phyloP scores from a whole-genome alignment of 53 echinoderm and acorn worm species.

The Apostichopus leukothele region DNA sequence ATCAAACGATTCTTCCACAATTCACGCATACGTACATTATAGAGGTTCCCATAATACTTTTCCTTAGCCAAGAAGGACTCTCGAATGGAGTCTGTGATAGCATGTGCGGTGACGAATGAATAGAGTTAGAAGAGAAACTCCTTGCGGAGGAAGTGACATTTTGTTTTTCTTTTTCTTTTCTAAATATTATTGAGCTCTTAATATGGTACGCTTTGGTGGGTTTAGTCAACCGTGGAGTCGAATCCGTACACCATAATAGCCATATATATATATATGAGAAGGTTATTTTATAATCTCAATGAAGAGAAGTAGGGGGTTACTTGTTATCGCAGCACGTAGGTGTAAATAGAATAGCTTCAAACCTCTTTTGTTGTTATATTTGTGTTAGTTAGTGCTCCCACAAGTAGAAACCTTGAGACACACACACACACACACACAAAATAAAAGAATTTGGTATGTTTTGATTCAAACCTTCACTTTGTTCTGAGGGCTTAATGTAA shows the following conservation, averaged over 20 bases:
- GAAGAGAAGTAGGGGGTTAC: no score
- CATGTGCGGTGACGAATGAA: constrained; percentile 15
- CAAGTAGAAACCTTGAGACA: not conserved
- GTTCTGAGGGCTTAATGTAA: not conserved
- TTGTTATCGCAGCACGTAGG: no score
- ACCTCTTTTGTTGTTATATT: not conserved
- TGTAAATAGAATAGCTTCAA: no score
- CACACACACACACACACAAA: not conserved
- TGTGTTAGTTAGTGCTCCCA: not conserved
- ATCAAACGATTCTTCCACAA: constrained; percentile 49
- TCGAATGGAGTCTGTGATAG: constrained; percentile 39
- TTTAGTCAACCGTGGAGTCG: no score
- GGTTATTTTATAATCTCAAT: no score
- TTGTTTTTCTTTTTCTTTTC: not conserved
- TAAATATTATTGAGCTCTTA: no score
- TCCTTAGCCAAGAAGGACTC: constrained; percentile 48
- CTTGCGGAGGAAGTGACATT: not conserved
- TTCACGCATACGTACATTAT: constrained; percentile 49
- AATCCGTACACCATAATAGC: no score
- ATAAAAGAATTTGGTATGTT: not conserved
- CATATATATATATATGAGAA: no score
- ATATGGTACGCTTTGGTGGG: no score
- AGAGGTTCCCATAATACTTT: constrained; percentile 50
- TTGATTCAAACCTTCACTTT: not conserved
- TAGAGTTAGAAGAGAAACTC: not conserved